Evolutionary conservation across 2,797 vertebrate genomes (phyloP), one percentile per base, ranked within the genome.

Genomic region (Molossus molossus): DNA sequence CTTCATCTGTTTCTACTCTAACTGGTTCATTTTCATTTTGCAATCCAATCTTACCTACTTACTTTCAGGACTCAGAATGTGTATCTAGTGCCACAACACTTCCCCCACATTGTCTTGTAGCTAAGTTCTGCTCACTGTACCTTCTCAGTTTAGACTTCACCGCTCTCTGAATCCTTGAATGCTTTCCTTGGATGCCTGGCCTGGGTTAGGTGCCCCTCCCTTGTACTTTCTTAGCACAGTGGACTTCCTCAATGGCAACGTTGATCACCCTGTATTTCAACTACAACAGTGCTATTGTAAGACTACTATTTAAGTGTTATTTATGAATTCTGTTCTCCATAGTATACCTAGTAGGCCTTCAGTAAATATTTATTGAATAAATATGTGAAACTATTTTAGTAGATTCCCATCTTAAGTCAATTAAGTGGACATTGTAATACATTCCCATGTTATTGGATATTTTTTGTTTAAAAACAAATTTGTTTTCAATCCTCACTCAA

Each of bases 311-410:
- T 57, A 57, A 33, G 29, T 77, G 53, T 20, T 77, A 77, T 23
- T 57, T 55, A 77, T 77, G 25, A 5, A 33, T 45, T 79, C 85
- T 84, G 55, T 45, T 70, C 40, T 20, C 29, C 15, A 58, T 25
- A 13, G 20, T 65, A 27, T 64, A 85, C 15, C 27, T 27, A 53
- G 10, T 40, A 65, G 72, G 73, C 15, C 21, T 90, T 90, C 67
- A 62, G 82, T 29, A 75, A 90, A 62, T 87, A 62, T 18, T 91
- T 62, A 75, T 14, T 69, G 58, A 93, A 45, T 45, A 45, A 79
- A 72, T 87, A 81, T 67, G 62, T 93, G 40, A 76, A 77, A 83
- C 20, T 23, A 73, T 87, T 64, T 81, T 72, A 48, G 25, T 65
- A 72, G 69, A 11, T 40, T 75, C 21, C 53, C 33, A 75, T 29